Percentiles rank a stretch among this genome's conserved stretches.
phyloP scores from a whole-genome alignment of 2,113 vertebrate species.

The Bombycilla garrulus region DNA sequence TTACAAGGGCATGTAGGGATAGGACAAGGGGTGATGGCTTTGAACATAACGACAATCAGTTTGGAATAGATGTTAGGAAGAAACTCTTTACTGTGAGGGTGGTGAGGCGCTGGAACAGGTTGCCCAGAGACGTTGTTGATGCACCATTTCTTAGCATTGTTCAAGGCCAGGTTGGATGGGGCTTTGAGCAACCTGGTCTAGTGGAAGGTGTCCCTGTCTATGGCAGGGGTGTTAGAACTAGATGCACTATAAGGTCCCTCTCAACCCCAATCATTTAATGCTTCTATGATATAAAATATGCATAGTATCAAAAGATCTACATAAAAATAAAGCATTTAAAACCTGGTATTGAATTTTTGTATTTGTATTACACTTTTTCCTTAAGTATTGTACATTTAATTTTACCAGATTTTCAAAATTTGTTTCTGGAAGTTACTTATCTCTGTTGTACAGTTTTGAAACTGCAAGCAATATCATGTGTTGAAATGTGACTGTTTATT shows the following conservation, averaged over 20 bases:
- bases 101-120: background rate
- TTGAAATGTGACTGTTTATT: slow-evolving; percentile 18
- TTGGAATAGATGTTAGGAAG: background rate
- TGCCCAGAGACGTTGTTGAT: background rate
- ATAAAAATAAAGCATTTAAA: background rate
- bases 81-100: background rate
- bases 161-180: background rate
- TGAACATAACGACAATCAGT: background rate
- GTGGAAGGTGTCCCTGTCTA: background rate
- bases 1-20: background rate
- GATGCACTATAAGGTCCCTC: background rate
- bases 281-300: background rate
- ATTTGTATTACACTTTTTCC: background rate
- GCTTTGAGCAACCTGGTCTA: background rate
- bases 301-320: background rate
- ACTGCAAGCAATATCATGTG: background rate
- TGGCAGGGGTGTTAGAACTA: background rate
- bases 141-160: background rate
- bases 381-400: background rate
- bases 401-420: slow-evolving; percentile 24
- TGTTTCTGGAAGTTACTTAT: background rate
- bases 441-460: slow-evolving; percentile 23
- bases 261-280: background rate
- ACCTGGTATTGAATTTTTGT: background rate
- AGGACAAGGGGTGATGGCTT: background rate